phyloP scores from a whole-genome alignment of 2,797 vertebrate genomes.

The Anomalospiza imberbis region DNA sequence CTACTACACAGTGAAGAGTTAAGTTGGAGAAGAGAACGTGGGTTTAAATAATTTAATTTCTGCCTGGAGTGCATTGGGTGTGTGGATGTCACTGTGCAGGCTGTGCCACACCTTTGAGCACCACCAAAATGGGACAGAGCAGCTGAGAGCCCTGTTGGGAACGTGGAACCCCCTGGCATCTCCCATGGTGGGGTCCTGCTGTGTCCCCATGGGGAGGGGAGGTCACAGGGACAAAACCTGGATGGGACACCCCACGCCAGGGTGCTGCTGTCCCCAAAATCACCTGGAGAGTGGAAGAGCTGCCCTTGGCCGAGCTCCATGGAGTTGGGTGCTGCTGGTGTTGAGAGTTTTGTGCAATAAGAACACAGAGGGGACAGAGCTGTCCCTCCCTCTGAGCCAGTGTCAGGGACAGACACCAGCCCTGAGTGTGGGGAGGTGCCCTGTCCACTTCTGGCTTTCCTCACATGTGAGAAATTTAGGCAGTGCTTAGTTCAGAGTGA shows the following conservation, averaged over 20 bases:
- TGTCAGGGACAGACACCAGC: neutral
- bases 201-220: fast-evolving
- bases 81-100: neutral
- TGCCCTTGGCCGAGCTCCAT: neutral
- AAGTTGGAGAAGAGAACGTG: neutral
- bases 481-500: neutral
- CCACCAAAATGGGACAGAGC: neutral
- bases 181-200: neutral
- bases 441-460: neutral
- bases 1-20: neutral
- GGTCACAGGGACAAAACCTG: neutral
- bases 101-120: neutral
- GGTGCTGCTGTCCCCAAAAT: neutral
- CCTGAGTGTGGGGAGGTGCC: neutral
- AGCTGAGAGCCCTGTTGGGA: neutral
- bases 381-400: neutral
- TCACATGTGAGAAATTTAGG: neutral
- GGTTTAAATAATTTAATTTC: neutral
- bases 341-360: neutral
- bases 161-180: fast-evolving
- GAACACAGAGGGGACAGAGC: neutral
- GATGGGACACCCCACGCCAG: neutral
- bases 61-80: neutral
- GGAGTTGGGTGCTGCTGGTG: neutral
- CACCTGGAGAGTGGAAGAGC: fast-evolving